Evolutionary conservation across 2,797 vertebrate genomes (phyloP).

Genomic region (Eutrigla gurnardus): DNA sequence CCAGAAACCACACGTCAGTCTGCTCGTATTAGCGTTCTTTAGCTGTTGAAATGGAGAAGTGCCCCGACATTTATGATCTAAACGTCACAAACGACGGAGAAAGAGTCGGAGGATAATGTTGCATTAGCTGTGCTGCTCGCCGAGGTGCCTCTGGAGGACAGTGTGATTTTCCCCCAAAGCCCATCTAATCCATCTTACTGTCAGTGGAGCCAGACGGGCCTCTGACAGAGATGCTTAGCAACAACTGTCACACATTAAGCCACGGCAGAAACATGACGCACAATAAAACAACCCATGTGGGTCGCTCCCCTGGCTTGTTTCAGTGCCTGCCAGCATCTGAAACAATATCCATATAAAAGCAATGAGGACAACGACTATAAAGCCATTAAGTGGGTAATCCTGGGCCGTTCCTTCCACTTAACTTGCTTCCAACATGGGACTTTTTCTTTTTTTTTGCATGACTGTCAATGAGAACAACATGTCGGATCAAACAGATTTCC

Average conservation of each 20-base stretch:
- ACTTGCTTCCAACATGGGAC: slow-evolving; percentile 45
- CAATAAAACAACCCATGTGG: slow-evolving; percentile 70
- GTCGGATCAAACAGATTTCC: slow-evolving; percentile 45
- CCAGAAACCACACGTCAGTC: slow-evolving; percentile 24
- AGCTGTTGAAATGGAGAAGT: slow-evolving; percentile 1
- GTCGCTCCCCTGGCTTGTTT: slow-evolving; percentile 66
- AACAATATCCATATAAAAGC: slow-evolving; percentile 70
- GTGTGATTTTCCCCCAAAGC: slow-evolving; percentile 31
- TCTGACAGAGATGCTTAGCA: slow-evolving; percentile 56
- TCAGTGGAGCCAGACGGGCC: slow-evolving; percentile 43
- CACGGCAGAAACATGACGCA: slow-evolving; percentile 62
- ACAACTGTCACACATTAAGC: slow-evolving; percentile 60
- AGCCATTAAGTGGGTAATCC: slow-evolving; percentile 68
- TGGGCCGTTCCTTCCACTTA: slow-evolving; percentile 58
- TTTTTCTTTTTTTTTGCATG: slow-evolving; percentile 21
- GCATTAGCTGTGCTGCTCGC: slow-evolving; percentile 25
- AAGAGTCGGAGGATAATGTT: slow-evolving; percentile 38
- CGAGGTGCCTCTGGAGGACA: slow-evolving; percentile 10
- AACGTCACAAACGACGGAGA: slow-evolving; percentile 16
- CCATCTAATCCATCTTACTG: slow-evolving; percentile 48
- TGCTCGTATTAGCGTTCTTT: slow-evolving; percentile 18
- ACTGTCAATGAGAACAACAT: slow-evolving; percentile 55
- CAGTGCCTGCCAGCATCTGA: slow-evolving; percentile 70
- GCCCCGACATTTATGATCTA: neutral
- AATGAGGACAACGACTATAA: slow-evolving; percentile 61